These are phyloP conservation scores for Neodiprion fabricii DNA, from an alignment of 1,140 invertebrate genomes.

Conservation along the genomic window DNA sequence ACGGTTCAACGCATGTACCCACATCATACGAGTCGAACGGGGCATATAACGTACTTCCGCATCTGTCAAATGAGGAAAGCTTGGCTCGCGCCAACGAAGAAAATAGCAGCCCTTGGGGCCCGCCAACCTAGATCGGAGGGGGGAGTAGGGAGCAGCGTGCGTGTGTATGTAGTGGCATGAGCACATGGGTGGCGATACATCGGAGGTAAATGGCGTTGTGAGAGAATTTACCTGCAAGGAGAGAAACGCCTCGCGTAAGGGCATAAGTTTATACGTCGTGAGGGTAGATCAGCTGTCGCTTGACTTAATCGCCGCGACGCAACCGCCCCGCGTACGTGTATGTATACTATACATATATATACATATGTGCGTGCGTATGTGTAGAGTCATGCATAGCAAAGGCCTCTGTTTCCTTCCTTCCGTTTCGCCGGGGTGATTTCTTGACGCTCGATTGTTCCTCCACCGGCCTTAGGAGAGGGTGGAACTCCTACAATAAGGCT, in stretches of 20 bases:
- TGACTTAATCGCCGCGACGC: conserved; percentile 48
- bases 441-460: conserved; percentile 33
- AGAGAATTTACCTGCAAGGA: background rate
- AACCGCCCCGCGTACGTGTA: conserved; percentile 10
- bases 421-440: conserved; percentile 18
- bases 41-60: background rate
- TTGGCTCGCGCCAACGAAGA: conserved; percentile 4
- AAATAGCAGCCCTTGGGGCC: background rate
- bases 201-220: too few species aligned
- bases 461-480: conserved; percentile 28
- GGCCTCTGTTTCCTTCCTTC: background rate
- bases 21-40: too few species aligned
- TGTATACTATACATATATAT: background rate
- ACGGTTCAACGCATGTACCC: too few species aligned
- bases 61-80: conserved; percentile 5
- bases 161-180: background rate
- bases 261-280: background rate
- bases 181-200: background rate
- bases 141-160: background rate
- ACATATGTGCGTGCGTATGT: too few species aligned
- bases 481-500: conserved; percentile 31
- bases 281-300: conserved; percentile 53
- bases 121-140: background rate
- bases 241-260: background rate
- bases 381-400: too few species aligned